These are phyloP conservation scores for Danio albolineatus DNA, from an alignment of 2,797 vertebrate genomes.

Conservation along the genomic window DNA sequence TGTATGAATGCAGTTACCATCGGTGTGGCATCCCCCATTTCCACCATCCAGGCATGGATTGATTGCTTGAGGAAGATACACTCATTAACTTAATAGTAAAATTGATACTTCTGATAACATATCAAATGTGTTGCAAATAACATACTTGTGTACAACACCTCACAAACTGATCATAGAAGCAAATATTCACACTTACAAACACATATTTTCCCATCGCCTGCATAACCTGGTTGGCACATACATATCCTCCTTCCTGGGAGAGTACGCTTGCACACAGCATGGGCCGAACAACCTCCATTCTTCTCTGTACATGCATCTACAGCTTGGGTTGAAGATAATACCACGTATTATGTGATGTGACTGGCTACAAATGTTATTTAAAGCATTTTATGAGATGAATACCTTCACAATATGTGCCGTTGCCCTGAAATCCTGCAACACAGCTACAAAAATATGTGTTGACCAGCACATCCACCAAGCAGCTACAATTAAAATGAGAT, in stretches of 20 bases:
- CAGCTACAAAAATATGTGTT: constrained; percentile 82
- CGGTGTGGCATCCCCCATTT: constrained; percentile 81
- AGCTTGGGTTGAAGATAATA: constrained; percentile 70
- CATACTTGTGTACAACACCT: neutral
- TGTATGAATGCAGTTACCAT: constrained; percentile 88
- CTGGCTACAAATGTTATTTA: neutral
- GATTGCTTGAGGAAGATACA: constrained; percentile 80
- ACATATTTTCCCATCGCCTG: constrained; percentile 89
- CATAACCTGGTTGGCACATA: constrained; percentile 78
- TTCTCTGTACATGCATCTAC: constrained; percentile 79
- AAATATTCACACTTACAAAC: constrained; percentile 74
- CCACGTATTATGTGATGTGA: neutral
- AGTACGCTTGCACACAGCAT: constrained; percentile 86
- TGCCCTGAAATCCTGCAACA: constrained; percentile 89
- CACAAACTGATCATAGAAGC: neutral
- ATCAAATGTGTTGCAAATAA: neutral
- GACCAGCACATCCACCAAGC: constrained; percentile 68
- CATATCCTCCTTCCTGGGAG: constrained; percentile 84
- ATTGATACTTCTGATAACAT: no score
- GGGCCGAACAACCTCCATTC: constrained; percentile 86
- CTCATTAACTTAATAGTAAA: neutral
- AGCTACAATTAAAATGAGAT: constrained; percentile 74
- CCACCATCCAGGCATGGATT: constrained; percentile 87
- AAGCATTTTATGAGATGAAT: constrained; percentile 50
- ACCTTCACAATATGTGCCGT: constrained; percentile 89